phyloP scores from a whole-genome alignment of 2,113 vertebrate species.

The Leptobrachium leishanense region DNA sequence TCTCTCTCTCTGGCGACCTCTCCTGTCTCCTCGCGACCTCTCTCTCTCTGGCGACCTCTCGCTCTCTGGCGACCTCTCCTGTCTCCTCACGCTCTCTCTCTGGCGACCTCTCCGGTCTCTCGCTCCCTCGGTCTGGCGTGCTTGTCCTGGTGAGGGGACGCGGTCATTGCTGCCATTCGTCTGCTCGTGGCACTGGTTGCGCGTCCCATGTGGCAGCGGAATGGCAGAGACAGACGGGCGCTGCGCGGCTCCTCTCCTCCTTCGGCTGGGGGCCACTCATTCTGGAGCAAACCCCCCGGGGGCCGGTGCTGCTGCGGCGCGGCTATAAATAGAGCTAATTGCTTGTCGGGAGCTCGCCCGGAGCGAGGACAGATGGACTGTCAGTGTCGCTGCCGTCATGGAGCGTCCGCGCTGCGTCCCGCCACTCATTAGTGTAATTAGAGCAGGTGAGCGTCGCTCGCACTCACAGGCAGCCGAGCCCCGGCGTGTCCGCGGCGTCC shows the following conservation, averaged over 20 bases:
- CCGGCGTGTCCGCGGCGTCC: not conserved
- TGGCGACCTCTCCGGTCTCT: not conserved
- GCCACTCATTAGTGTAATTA: slow-evolving; percentile 1
- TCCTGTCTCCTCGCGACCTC: not conserved
- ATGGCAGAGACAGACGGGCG: not conserved
- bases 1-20: not conserved
- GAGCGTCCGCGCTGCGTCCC: not conserved
- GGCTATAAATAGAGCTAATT: slow-evolving; percentile 34
- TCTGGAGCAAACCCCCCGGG: slow-evolving; percentile 15
- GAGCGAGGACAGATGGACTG: slow-evolving; percentile 10
- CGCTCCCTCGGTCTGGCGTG: not conserved
- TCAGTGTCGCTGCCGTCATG: not conserved
- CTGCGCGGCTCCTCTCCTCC: not conserved
- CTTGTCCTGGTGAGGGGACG: slow-evolving; percentile 14
- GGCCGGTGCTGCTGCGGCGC: not conserved
- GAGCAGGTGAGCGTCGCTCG: not conserved
- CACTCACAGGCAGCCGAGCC: not conserved
- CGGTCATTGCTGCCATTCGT: slow-evolving; percentile 28
- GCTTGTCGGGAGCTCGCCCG: slow-evolving; percentile 11
- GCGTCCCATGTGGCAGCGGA: not conserved
- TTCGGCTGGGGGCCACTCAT: not conserved
- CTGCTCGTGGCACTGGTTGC: slow-evolving; percentile 13
- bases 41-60: not conserved
- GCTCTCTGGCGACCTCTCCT: not conserved
- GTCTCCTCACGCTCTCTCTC: not conserved